A percentile compares a stretch with the other conserved stretches of the same genome.
Evolutionary conservation across 1,140 invertebrate genomes (phyloP).

Genomic region (Caenorhabditis tropicalis): DNA sequence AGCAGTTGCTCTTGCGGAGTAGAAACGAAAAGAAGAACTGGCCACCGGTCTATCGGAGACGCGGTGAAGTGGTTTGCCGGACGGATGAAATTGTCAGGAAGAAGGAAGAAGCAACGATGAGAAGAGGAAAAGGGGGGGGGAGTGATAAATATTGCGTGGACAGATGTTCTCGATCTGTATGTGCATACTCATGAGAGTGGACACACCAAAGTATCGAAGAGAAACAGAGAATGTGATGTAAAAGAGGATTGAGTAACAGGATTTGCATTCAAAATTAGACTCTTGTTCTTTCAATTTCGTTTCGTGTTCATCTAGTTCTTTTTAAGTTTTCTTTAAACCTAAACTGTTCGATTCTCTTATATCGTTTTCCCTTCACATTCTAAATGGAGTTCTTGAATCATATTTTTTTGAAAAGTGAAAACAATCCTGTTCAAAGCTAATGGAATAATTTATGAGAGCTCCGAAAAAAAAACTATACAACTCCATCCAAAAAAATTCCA

Average conservation of each 20-base stretch:
- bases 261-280: slow-evolving; percentile 21
- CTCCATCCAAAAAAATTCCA: no score
- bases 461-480: slow-evolving; percentile 31
- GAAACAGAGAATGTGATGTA: background rate
- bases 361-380: no score
- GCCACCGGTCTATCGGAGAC: slow-evolving; percentile 17
- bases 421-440: no score
- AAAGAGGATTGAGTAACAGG: slow-evolving; percentile 42
- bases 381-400: no score
- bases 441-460: background rate
- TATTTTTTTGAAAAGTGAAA: no score
- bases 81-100: slow-evolving; percentile 43
- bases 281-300: background rate
- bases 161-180: slow-evolving; percentile 44
- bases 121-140: background rate
- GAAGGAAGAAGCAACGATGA: slow-evolving; percentile 9
- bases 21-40: slow-evolving; percentile 39
- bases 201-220: background rate
- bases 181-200: slow-evolving; percentile 38
- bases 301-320: background rate
- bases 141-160: slow-evolving; percentile 42
- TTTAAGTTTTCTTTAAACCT: background rate
- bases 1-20: slow-evolving; percentile 34
- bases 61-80: slow-evolving; percentile 42
- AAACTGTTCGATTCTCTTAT: no score